Evolutionary conservation across 1,140 invertebrate genomes (phyloP), one percentile per base, ranked within the genome.

Genomic region (Bombus balteatus): DNA sequence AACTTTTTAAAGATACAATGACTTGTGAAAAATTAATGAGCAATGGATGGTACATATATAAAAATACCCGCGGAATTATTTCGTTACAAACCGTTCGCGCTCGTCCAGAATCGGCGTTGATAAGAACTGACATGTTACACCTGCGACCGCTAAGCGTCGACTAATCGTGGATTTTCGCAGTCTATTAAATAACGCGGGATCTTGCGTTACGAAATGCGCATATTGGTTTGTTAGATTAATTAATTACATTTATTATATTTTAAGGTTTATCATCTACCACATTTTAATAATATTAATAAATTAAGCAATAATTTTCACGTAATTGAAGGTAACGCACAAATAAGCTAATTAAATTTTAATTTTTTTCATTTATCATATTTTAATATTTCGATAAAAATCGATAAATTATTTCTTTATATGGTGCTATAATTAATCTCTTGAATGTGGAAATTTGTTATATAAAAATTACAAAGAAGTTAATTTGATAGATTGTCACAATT

Each of bases 51-150:
- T 47, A 53, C 18, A 53, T 15, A 34, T 2, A 34, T 85, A 85
- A 85, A 66, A 73, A 81, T 81, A 81, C 5, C 28, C 39, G 22
- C 22, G 39, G 3, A 37, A 78, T 76, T 62, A 41, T 37, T 82
- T 77, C 59, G 62, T 76, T 83, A 77, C 65, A 70, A 83, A 83
- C 41, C 41, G 73, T 77, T 39, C 73, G 62, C 59, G 59, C 15
- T 78, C 47, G 65, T 70, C 39, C 37, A 65, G 70, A 77, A 3
- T 70, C 65, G n/a, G 47, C 22, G 34, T n/a, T 43, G 75, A 79
- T 70, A 79, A 59, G 32, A 78, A 84, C 66, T 37, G 59, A 76
- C 73, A 70, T 83, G 62, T 77, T 83, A 68, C 81, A 83, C 73
- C 73, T 41, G 41, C 81, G 81, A 28, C 18, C 43, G 73, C 74